phyloP scores from a whole-genome alignment of 2,113 vertebrate species.

The Gobiocypris rarus region DNA sequence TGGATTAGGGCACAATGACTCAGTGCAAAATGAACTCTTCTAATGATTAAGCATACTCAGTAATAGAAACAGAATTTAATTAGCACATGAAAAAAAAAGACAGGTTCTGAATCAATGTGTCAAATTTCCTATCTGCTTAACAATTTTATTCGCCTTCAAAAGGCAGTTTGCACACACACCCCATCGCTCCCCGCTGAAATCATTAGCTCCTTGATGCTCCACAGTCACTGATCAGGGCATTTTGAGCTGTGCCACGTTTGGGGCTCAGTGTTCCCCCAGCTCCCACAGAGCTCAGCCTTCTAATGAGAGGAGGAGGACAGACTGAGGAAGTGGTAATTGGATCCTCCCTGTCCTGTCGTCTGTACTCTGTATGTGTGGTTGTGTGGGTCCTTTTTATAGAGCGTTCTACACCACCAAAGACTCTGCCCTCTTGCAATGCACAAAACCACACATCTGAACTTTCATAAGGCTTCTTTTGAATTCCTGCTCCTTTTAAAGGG shows the following conservation, averaged over 20 bases:
- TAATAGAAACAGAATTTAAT: conserved; percentile 28
- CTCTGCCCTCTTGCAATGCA: conserved; percentile 31
- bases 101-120: conserved; percentile 25
- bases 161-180: neutral
- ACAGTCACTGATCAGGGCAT: conserved; percentile 38
- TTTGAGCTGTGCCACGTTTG: conserved; percentile 37
- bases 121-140: conserved; percentile 24
- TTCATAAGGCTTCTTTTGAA: neutral
- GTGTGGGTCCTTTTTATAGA: conserved; percentile 46
- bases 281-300: conserved; percentile 43
- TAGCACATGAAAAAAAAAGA: conserved; percentile 15
- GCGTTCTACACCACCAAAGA: conserved; percentile 26
- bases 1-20: conserved; percentile 9
- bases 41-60: conserved; percentile 30
- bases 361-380: conserved; percentile 9
- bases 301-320: conserved; percentile 49
- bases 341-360: conserved; percentile 45
- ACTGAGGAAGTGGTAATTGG: conserved; percentile 51
- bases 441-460: conserved; percentile 25
- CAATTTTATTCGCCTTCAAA: conserved; percentile 34
- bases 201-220: conserved; percentile 45
- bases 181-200: conserved; percentile 34
- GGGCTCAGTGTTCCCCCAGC: conserved; percentile 8
- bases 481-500: neutral
- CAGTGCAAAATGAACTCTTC: neutral